phyloP scores from a whole-genome alignment of 2,113 vertebrate species.

The Meriones unguiculatus region DNA sequence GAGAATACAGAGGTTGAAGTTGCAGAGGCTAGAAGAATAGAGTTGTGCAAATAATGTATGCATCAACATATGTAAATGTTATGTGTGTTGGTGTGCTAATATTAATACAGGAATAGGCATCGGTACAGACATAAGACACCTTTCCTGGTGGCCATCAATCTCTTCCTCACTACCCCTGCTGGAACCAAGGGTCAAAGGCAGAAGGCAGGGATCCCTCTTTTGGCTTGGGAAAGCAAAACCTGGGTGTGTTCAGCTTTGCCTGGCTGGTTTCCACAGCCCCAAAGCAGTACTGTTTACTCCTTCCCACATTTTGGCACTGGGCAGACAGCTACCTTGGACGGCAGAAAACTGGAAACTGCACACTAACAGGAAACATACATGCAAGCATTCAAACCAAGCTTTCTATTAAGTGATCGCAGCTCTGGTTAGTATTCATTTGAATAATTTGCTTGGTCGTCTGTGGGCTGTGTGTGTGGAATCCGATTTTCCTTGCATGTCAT shows the following conservation, averaged over 20 bases:
- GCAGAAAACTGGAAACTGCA: conserved; percentile 42
- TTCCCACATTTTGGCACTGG: conserved; percentile 49
- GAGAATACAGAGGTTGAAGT: not conserved
- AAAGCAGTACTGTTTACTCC: conserved; percentile 25
- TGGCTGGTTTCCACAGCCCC: conserved; percentile 27
- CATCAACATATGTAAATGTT: not conserved
- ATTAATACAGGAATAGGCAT: not conserved
- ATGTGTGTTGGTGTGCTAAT: not conserved
- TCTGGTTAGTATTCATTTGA: conserved; percentile 29
- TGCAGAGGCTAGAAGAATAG: not conserved
- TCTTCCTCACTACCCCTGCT: not conserved
- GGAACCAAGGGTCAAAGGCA: not conserved
- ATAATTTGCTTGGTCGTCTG: conserved; percentile 29
- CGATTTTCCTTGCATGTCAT: conserved; percentile 23
- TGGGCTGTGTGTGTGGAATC: not conserved
- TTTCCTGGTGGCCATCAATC: not conserved
- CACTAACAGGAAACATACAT: conserved; percentile 46
- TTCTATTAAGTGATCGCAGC: conserved; percentile 40
- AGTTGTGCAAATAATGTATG: not conserved
- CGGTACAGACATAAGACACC: not conserved
- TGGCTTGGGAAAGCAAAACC: not conserved
- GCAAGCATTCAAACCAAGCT: conserved; percentile 20
- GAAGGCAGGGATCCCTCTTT: conserved; percentile 43
- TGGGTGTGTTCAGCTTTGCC: conserved; percentile 22
- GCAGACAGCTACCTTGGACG: conserved; percentile 36